These are phyloP conservation scores for Rhea americana DNA, from an alignment of 2,113 vertebrate species.

Conservation along the genomic window DNA sequence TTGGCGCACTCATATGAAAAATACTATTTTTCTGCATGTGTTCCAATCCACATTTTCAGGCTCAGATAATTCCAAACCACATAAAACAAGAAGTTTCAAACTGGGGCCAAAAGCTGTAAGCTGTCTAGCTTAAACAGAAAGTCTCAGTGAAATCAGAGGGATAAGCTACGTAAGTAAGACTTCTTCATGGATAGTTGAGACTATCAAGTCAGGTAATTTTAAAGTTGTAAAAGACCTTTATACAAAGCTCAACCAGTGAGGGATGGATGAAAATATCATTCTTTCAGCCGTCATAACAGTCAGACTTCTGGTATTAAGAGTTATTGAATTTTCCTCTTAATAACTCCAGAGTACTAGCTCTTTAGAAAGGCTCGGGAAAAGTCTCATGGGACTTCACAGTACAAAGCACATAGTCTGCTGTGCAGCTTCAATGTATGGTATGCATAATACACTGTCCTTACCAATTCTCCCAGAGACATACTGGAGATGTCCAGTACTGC, in stretches of 20 bases:
- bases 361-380: background rate
- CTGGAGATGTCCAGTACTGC: background rate
- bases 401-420: background rate
- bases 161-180: background rate
- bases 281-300: background rate
- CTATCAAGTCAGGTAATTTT: background rate
- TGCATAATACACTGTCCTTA: background rate
- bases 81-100: constrained; percentile 7
- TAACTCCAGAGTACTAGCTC: background rate
- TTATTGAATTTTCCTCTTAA: background rate
- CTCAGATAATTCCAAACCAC: constrained; percentile 21
- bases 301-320: background rate
- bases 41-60: constrained; percentile 28
- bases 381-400: background rate
- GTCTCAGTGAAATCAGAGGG: background rate
- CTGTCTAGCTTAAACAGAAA: background rate
- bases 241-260: background rate
- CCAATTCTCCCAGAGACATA: background rate
- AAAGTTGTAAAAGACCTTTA: background rate
- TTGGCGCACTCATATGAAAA: background rate
- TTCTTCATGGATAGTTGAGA: background rate
- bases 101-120: background rate
- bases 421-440: no score
- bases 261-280: background rate
- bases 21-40: background rate